Evolutionary conservation across 1,140 invertebrate genomes (phyloP), one percentile per base, ranked within the genome.

Genomic region (Eufriesea mexicana): DNA sequence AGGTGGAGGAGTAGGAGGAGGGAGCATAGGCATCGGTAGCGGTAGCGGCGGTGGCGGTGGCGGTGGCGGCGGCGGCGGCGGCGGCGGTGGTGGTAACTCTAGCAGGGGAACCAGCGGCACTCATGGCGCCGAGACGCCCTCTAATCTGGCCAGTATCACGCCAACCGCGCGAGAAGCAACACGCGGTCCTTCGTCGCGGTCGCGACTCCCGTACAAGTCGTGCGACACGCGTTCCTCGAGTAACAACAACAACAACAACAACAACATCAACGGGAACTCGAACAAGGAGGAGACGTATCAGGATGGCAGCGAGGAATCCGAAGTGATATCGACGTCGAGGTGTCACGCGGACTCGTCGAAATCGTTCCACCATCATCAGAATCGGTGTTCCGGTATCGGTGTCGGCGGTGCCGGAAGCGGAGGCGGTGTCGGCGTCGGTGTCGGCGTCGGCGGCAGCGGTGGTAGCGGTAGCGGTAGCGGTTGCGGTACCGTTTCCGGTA

Each of bases 111-210:
- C 90, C 82, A 84, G 83, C 84, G 74, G 86, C 84, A 91, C 89
- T 88, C 91, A 90, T 85, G 89, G 89, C 84, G 86, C 86, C 80
- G 93, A 92, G 90, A 90, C 92, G 90, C 89, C 90, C 90, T 90
- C 91, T 91, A 92, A 93, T 92, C 91, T 92, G 84, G 87, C 91
- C 92, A 94, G 93, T 94, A 91, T 93, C 92, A 93, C 93, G 92
- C 92, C 93, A 89, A 91, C 86, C 88, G 91, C 93, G 92, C 93
- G 92, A 91, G 93, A 94, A 90, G 86, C 88, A 91, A 91, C 89
- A 93, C 91, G 92, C 14, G 84, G 68, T 47, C n/a, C 57, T 28
- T 70, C 84, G 55, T 72, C 84, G 68, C 84, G 82, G 5, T 85
- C 87, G 61, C 89, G 89, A 42, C 70, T 77, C 49, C 72, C 72